phyloP scores from a whole-genome alignment of 1,140 invertebrate species.

The Melipona quadrifasciata region DNA sequence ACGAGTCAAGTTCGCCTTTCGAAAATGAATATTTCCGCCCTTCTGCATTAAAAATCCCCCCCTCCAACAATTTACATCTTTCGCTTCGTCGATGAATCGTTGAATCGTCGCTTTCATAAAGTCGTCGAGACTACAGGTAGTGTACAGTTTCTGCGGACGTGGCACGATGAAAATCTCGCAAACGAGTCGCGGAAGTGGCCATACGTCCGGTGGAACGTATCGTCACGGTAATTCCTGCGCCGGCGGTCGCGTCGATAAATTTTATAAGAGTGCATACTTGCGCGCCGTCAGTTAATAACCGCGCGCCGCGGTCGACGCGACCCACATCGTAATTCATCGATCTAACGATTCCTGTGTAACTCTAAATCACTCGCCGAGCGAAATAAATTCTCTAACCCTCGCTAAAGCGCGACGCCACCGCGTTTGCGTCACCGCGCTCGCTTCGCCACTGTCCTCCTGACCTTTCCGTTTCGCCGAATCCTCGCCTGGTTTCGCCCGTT shows the following conservation, averaged over 20 bases:
- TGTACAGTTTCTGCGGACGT: not conserved
- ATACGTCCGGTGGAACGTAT: not conserved
- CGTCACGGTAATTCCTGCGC: not conserved
- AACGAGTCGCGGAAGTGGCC: not conserved
- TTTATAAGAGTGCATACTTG: slow-evolving; percentile 16
- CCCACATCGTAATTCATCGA: slow-evolving; percentile 37
- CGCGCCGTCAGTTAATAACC: slow-evolving; percentile 25
- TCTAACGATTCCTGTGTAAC: not conserved
- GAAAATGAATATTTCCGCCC: too few species aligned
- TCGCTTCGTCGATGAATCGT: not conserved
- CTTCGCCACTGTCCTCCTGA: slow-evolving; percentile 20
- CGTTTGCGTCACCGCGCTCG: slow-evolving; percentile 24
- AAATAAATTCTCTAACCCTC: slow-evolving; percentile 32
- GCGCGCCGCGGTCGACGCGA: not conserved
- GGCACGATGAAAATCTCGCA: not conserved
- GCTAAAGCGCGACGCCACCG: not conserved
- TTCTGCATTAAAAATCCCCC: too few species aligned
- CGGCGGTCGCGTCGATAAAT: slow-evolving; percentile 16
- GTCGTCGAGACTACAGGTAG: not conserved
- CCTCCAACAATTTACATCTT: not conserved
- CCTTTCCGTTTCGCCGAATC: slow-evolving; percentile 43
- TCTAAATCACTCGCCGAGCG: slow-evolving; percentile 37
- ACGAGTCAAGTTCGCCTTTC: not conserved
- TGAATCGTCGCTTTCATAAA: not conserved
- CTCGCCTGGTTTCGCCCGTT: not conserved